Evolutionary conservation across 2,888 invertebrate species (phyloP).

Genomic region (Chymomyza procnemis): DNA sequence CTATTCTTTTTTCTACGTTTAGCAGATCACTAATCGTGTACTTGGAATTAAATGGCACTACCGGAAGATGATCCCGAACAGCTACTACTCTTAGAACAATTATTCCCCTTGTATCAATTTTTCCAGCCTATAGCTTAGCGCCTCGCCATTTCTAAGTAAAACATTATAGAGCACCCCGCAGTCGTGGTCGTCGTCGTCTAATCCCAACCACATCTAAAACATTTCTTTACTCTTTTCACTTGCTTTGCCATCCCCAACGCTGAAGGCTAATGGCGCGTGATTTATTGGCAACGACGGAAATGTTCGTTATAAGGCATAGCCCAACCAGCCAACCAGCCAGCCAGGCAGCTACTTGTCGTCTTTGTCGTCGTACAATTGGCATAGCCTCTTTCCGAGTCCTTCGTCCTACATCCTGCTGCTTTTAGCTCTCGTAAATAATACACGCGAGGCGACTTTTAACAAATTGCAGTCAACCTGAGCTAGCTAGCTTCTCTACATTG

Average conservation of each 20-base stretch:
- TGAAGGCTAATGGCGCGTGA: slow-evolving; percentile 62
- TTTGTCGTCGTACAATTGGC: not conserved
- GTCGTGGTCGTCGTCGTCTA: not conserved
- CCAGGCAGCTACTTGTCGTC: not conserved
- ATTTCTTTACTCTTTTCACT: not conserved
- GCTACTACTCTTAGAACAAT: too few relatives aligned
- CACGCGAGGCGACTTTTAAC: slow-evolving; percentile 62
- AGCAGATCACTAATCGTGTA: too few relatives aligned
- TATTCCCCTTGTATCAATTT: too few relatives aligned
- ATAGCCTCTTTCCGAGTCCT: not conserved
- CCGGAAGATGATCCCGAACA: too few relatives aligned
- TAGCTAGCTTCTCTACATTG: not conserved
- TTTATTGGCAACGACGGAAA: slow-evolving; percentile 69
- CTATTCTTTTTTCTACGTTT: too few relatives aligned
- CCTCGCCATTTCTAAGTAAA: too few relatives aligned
- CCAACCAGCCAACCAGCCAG: not conserved
- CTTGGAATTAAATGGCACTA: too few relatives aligned
- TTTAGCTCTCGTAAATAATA: slow-evolving; percentile 60
- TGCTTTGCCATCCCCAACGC: not conserved
- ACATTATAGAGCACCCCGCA: not conserved
- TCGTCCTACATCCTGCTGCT: slow-evolving; percentile 1
- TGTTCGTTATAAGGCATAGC: slow-evolving; percentile 38
- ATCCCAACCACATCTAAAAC: not conserved
- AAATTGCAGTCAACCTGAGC: slow-evolving; percentile 63
- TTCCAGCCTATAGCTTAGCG: too few relatives aligned